Evolutionary conservation across 2,113 vertebrate genomes (phyloP).

Genomic region (cattle (Bos taurus)): DNA sequence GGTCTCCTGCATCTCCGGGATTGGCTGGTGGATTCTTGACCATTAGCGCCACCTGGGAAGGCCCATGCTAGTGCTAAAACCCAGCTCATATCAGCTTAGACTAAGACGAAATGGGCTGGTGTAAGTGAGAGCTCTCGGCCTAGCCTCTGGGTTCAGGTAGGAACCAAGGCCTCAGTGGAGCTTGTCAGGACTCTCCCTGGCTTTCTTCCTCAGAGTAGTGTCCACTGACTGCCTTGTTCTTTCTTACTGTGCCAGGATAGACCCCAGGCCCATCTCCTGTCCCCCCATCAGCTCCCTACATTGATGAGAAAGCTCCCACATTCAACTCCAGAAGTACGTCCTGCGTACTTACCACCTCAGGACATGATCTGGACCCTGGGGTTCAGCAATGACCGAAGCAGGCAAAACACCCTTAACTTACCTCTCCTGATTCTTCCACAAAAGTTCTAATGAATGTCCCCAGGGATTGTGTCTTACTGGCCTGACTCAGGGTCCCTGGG

Average conservation of each 20-base stretch:
- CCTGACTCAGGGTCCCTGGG: not conserved
- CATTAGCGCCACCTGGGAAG: not conserved
- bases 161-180: not conserved
- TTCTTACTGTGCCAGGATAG: not conserved
- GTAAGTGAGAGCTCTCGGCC: no score
- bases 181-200: accelerated
- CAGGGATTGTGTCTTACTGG: accelerated
- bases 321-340: accelerated
- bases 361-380: not conserved
- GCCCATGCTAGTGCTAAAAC: not conserved
- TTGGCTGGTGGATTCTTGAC: not conserved
- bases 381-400: not conserved
- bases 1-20: not conserved
- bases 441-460: not conserved
- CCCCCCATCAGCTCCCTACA: not conserved
- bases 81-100: no score
- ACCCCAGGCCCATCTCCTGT: no score
- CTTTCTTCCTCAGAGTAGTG: accelerated
- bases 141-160: not conserved
- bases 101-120: accelerated
- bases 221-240: accelerated
- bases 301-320: not conserved
- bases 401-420: accelerated
- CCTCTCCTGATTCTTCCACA: no score
- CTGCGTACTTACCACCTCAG: accelerated